Evolutionary conservation across 2,113 vertebrate genomes (phyloP), one percentile per base, ranked within the genome.

Genomic region (Regulus satrapa): DNA sequence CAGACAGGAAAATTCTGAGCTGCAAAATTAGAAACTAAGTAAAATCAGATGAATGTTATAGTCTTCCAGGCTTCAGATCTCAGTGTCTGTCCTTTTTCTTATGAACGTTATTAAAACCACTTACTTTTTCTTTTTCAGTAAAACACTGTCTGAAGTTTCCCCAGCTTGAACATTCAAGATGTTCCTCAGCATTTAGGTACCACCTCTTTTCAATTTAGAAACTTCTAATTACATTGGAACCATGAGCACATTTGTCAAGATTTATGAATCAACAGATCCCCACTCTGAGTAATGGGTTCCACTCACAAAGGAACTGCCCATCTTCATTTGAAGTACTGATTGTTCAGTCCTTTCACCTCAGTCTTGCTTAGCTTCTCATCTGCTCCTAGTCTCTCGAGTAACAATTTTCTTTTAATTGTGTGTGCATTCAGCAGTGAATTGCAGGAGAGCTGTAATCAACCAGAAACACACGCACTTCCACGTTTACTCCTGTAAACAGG

Each of bases 321-420:
- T 82, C 79, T 93, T 95, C 73, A 73, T 72, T 80, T 84, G 13
- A 16, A 3, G 2, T 82, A 55, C 31, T 62, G 40, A 55, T 81
- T 73, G 24, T 18, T 90, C 40, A 68, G 51, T 16, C 51, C 71
- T 71, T 88, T 86, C 74, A 88, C 88, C 69, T 89, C 69, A 63
- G 78, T 41, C 45, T 55, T 75, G 74, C 73, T 96, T 95, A 58
- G 91, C 93, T 96, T 96, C 93, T 96, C 73, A 4, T 85, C 81
- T 91, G 89, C 55, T 43, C 41, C 9, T 6, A 76, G 81, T 66
- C 82, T 71, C 45, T 87, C 5, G 6, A 92, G 64, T 62, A 91
- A 94, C 29, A 91, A 62, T 75, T 88, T 88, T 38, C 69, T 89
- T 63, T 78, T 89, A 80, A 96, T 49, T 68, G n/a, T 6, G 43